These are phyloP conservation scores for Leistus spinibarbis DNA, from an alignment of 2,888 invertebrate species.

Conservation along the genomic window DNA sequence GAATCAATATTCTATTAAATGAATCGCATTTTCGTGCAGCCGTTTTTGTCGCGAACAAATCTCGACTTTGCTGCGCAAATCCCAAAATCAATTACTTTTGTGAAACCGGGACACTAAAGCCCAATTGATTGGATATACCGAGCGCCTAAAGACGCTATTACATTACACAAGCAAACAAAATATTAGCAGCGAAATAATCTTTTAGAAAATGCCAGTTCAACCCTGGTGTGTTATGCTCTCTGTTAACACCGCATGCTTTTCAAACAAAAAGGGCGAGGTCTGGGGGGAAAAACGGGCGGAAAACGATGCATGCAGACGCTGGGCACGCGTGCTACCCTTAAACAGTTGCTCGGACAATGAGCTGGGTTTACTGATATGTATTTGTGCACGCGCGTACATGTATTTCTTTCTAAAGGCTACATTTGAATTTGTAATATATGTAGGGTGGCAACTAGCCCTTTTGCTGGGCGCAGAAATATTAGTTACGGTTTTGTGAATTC, in stretches of 20 bases:
- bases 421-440: not conserved
- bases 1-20: constrained; percentile 6
- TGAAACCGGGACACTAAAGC: not conserved
- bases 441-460: not conserved
- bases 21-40: not conserved
- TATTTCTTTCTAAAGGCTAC: not conserved
- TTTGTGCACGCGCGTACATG: not conserved
- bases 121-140: constrained; percentile 15
- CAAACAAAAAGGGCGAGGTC: not conserved
- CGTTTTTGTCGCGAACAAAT: not conserved
- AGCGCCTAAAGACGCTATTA: no score
- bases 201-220: not conserved
- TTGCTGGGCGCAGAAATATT: not conserved
- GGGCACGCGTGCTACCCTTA: not conserved
- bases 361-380: not conserved
- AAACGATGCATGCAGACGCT: not conserved
- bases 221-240: not conserved
- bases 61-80: not conserved
- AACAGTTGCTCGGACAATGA: not conserved
- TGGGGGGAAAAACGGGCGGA: no score
- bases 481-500: not conserved
- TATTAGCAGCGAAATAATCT: no score
- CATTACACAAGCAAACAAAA: no score
- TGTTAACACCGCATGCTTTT: not conserved
- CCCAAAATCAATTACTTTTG: constrained; percentile 22